phyloP scores from a whole-genome alignment of 2,888 invertebrate genomes.

The Drosophila histrio region DNA sequence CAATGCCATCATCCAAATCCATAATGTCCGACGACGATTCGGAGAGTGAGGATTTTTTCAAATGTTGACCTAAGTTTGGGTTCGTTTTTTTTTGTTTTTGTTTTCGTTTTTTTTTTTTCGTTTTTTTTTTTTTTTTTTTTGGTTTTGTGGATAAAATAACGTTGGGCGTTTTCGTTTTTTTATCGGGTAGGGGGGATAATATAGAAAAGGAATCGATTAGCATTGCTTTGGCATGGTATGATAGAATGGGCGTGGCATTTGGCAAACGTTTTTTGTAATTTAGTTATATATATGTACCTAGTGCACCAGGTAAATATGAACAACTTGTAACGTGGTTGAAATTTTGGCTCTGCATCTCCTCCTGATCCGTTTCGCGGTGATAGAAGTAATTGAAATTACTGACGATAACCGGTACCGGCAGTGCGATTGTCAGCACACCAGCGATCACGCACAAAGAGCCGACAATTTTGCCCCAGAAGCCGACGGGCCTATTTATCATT shows the following conservation, averaged over 20 bases:
- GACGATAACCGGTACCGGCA: constrained; percentile 99
- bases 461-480: constrained; percentile 99
- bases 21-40: constrained; percentile 96
- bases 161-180: constrained; percentile 19
- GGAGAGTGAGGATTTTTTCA: constrained; percentile 94
- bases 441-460: constrained; percentile 99
- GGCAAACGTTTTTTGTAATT: constrained; percentile 42
- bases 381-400: constrained; percentile 99
- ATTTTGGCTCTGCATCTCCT: constrained; percentile 99
- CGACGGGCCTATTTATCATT: constrained; percentile 92
- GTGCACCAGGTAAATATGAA: constrained; percentile 97
- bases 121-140: constrained; percentile 12
- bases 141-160: constrained; percentile 18
- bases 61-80: constrained; percentile 89
- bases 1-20: constrained; percentile 95
- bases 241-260: constrained; percentile 40
- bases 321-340: constrained; percentile 99
- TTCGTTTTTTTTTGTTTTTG: constrained; percentile 10
- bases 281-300: constrained; percentile 87
- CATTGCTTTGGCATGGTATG: constrained; percentile 37
- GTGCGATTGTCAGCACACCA: constrained; percentile 99
- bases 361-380: constrained; percentile 99
- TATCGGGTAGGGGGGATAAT: constrained; percentile 34
- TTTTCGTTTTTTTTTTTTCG: too few species aligned
- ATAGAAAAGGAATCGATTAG: constrained; percentile 55